Evolutionary conservation across 2,888 invertebrate species (phyloP).

Genomic region (Microctonus brassicae): DNA sequence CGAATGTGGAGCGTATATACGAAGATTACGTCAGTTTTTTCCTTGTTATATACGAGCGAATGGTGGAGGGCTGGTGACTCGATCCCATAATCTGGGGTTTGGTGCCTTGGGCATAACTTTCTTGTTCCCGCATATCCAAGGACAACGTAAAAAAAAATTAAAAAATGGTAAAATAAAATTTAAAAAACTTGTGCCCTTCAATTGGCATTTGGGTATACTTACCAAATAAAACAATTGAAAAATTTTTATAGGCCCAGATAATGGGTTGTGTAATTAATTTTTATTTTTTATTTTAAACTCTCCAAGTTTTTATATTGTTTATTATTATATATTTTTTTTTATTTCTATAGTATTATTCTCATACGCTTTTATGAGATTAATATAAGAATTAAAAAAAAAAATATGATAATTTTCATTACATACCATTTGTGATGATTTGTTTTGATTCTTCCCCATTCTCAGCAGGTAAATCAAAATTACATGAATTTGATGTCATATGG

Average conservation of each 20-base stretch:
- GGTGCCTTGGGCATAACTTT: conserved; percentile 31
- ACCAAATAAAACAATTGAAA: neutral
- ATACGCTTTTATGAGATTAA: neutral
- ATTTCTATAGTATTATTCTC: neutral
- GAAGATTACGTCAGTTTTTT: conserved; percentile 30
- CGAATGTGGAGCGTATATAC: conserved; percentile 23
- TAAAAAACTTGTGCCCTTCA: neutral
- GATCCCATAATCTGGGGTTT: conserved; percentile 22
- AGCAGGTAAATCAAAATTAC: conserved; percentile 55
- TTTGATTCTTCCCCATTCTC: conserved; percentile 52
- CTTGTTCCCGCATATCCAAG: conserved; percentile 18
- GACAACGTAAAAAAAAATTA: neutral
- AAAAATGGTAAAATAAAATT: neutral
- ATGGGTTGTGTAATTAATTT: no score
- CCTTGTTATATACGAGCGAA: neutral
- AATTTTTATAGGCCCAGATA: no score
- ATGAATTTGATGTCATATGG: conserved; percentile 62
- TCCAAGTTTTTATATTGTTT: neutral
- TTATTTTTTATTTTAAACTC: no score
- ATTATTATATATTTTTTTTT: neutral
- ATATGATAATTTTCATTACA: conserved; percentile 28
- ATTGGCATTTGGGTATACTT: neutral
- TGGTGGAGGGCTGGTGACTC: conserved; percentile 6
- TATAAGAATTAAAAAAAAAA: neutral
- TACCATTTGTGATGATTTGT: conserved; percentile 50